A percentile compares a stretch with the other conserved stretches of the same genome.
Conservation (phyloP, 2,888 invertebrate genomes). For the Ochlodes sylvanus region DNA sequence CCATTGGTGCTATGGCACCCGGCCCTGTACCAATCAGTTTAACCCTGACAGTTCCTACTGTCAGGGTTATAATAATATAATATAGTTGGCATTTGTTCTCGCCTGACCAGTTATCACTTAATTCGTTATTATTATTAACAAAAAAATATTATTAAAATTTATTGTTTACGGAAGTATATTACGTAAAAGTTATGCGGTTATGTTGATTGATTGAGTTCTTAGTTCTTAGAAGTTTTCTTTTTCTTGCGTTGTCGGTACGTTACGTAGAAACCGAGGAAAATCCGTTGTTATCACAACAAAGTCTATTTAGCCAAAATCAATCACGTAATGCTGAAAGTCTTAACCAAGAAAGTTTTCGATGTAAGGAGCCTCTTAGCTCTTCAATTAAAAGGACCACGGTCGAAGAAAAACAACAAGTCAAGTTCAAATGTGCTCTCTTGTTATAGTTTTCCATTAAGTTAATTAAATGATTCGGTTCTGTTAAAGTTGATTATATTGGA, state of each 20-base stretch:
- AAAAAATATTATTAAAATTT: too few relatives aligned
- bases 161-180: too few relatives aligned
- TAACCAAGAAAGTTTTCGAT: slow-evolving; percentile 24
- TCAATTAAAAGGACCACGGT: slow-evolving; percentile 25
- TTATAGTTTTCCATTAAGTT: slow-evolving; percentile 16
- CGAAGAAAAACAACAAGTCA: slow-evolving; percentile 8
- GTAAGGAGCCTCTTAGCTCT: slow-evolving; percentile 17
- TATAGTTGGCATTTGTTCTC: too few relatives aligned
- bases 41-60: too few relatives aligned
- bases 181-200: too few relatives aligned
- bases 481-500: neutral
- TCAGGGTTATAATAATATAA: too few relatives aligned
- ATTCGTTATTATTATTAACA: too few relatives aligned
- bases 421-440: slow-evolving; percentile 16
- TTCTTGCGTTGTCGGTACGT: neutral
- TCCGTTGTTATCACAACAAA: slow-evolving; percentile 47
- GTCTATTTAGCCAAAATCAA: slow-evolving; percentile 29
- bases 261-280: neutral
- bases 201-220: slow-evolving; percentile 4
- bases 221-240: slow-evolving; percentile 5
- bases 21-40: too few relatives aligned
- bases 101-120: too few relatives aligned
- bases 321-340: slow-evolving; percentile 24
- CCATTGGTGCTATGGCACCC: too few relatives aligned
- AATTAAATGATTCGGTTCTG: neutral